Conservation (phyloP, 2,888 invertebrate species). For the Acleris cristana region DNA sequence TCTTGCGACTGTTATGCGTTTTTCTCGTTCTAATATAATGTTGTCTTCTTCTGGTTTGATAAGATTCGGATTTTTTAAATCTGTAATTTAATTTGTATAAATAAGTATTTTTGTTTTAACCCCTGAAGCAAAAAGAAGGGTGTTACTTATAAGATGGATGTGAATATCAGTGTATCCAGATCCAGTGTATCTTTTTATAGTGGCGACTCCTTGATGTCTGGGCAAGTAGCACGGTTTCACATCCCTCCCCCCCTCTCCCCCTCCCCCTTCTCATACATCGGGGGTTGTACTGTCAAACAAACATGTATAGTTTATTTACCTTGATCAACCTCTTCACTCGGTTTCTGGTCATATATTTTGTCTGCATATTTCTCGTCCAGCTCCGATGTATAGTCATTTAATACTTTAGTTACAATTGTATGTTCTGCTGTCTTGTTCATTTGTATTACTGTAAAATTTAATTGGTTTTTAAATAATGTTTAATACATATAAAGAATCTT, state of each 20-base stretch:
- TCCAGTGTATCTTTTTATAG: no score
- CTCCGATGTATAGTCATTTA: conserved; percentile 17
- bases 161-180: no score
- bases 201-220: no score
- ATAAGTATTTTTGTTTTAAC: not conserved
- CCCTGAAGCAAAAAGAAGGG: no score
- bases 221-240: no score
- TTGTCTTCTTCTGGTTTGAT: conserved; percentile 15
- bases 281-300: no score
- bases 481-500: no score
- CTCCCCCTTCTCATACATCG: no score
- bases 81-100: not conserved
- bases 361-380: conserved; percentile 19
- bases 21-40: conserved; percentile 23
- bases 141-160: no score
- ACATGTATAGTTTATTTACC: conserved; percentile 2
- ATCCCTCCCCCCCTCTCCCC: no score
- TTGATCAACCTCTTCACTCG: conserved; percentile 6
- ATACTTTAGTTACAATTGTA: conserved; percentile 16
- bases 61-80: not conserved
- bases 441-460: conserved; percentile 24
- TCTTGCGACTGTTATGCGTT: conserved; percentile 28
- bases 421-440: conserved; percentile 6
- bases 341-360: not conserved
- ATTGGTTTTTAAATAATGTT: no score